These are phyloP conservation scores for Drosophila elegans DNA, from an alignment of 1,140 invertebrate species.

Conservation along the genomic window DNA sequence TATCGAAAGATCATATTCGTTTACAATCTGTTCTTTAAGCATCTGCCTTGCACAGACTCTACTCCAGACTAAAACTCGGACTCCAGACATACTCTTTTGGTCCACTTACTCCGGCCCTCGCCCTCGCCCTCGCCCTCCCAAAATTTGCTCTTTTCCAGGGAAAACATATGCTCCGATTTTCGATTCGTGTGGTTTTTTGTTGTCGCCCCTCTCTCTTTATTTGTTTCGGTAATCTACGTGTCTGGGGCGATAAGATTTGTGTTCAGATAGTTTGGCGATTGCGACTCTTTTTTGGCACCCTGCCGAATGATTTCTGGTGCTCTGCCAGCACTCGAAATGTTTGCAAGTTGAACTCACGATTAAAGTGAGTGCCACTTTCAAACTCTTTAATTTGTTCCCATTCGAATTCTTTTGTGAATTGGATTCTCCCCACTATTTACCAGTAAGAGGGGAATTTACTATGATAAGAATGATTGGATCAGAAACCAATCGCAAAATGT, in stretches of 20 bases:
- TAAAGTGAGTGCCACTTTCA: neutral
- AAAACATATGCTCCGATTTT: slow-evolving; percentile 77
- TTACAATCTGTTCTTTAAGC: slow-evolving; percentile 77
- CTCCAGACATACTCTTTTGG: slow-evolving; percentile 19
- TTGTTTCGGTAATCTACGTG: slow-evolving; percentile 47
- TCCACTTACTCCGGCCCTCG: slow-evolving; percentile 29
- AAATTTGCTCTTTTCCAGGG: slow-evolving; percentile 62
- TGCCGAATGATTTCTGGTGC: slow-evolving; percentile 16
- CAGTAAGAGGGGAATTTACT: neutral
- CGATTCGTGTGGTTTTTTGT: slow-evolving; percentile 30
- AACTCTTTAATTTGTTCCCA: neutral
- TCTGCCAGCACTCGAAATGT: slow-evolving; percentile 5
- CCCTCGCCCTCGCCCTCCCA: slow-evolving; percentile 21
- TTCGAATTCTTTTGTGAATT: neutral
- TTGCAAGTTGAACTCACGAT: neutral
- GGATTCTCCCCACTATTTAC: neutral
- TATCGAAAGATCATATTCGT: slow-evolving; percentile 81
- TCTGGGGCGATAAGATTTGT: slow-evolving; percentile 59
- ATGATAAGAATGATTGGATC: slow-evolving; percentile 12
- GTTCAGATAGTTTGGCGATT: slow-evolving; percentile 33
- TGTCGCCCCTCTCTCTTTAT: slow-evolving; percentile 27
- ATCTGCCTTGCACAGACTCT: slow-evolving; percentile 69
- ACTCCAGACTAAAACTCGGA: slow-evolving; percentile 9
- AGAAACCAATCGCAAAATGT: slow-evolving; percentile 1
- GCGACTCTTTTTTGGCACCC: slow-evolving; percentile 28